Percentiles rank a stretch among this genome's conserved stretches.
These are phyloP conservation scores for Leptinotarsa rubiginosa DNA, from an alignment of 2,888 invertebrate genomes.

Conservation along the genomic window DNA sequence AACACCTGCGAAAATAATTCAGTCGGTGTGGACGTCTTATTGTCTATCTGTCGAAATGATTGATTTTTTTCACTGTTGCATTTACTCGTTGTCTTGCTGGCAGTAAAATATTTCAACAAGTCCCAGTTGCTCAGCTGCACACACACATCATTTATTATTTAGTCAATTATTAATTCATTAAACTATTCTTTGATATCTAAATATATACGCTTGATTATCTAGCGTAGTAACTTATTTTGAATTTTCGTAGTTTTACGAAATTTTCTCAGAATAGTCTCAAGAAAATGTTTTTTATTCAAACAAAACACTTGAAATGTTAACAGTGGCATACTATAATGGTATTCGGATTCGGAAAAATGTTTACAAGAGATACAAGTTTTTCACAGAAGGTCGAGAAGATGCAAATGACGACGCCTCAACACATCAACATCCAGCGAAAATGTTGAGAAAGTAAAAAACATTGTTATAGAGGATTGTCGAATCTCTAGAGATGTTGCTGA, in stretches of 20 bases:
- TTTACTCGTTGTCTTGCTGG: slow-evolving; percentile 29
- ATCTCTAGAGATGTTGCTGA: too few relatives aligned
- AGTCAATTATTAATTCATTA: slow-evolving; percentile 30
- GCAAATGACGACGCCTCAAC: too few relatives aligned
- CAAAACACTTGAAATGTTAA: too few relatives aligned
- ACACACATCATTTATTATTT: slow-evolving; percentile 39
- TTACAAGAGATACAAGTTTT: too few relatives aligned
- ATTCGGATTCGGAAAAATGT: too few relatives aligned
- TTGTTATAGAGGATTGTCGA: too few relatives aligned
- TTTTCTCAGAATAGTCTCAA: too few relatives aligned
- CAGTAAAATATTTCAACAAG: slow-evolving; percentile 41
- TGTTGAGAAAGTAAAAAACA: too few relatives aligned
- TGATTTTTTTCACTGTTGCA: slow-evolving; percentile 33
- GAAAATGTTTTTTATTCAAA: too few relatives aligned
- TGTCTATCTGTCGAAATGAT: slow-evolving; percentile 35
- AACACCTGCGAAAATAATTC: slow-evolving; percentile 40
- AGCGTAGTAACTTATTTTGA: not conserved
- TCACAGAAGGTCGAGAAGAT: too few relatives aligned
- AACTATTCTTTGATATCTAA: slow-evolving; percentile 32
- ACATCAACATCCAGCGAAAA: too few relatives aligned
- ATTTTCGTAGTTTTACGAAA: not conserved
- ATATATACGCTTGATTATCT: slow-evolving; percentile 4
- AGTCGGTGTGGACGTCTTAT: slow-evolving; percentile 33
- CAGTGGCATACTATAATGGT: too few relatives aligned
- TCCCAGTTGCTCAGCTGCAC: slow-evolving; percentile 43